These are phyloP conservation scores for Lordiphosa collinella DNA, from an alignment of 1,140 invertebrate species.

Conservation along the genomic window DNA sequence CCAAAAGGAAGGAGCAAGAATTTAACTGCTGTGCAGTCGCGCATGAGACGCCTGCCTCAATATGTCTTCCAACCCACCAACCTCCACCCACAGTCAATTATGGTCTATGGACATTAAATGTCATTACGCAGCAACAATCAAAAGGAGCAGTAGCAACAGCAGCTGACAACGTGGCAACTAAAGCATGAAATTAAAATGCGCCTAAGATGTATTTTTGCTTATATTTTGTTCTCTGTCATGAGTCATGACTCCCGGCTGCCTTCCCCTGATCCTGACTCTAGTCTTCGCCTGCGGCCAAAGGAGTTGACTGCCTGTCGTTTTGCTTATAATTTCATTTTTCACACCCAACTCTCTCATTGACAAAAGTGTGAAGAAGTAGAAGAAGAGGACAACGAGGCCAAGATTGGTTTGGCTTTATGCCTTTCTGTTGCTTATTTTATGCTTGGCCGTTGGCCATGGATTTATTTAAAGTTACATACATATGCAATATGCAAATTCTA, in stretches of 20 bases:
- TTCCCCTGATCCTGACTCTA: conserved; percentile 4
- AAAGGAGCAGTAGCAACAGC: conserved; percentile 27
- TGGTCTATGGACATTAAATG: conserved; percentile 74
- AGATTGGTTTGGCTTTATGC: conserved; percentile 48
- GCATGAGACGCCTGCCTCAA: conserved; percentile 37
- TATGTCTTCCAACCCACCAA: not conserved
- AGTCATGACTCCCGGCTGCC: not conserved
- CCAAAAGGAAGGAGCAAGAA: conserved; percentile 27
- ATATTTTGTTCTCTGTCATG: conserved; percentile 46
- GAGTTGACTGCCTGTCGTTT: conserved; percentile 36
- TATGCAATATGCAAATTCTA: too few relatives aligned
- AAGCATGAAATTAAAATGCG: conserved; percentile 78
- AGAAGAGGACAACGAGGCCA: conserved; percentile 17
- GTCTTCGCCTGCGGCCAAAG: conserved; percentile 10
- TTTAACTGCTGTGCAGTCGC: conserved; percentile 74
- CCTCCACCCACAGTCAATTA: conserved; percentile 53
- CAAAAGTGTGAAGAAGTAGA: conserved; percentile 34
- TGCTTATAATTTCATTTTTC: conserved; percentile 78
- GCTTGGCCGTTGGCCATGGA: too few relatives aligned
- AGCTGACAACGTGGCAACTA: conserved; percentile 40
- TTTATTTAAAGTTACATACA: too few relatives aligned
- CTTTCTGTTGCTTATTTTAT: not conserved
- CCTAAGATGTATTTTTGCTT: conserved; percentile 65
- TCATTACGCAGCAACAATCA: conserved; percentile 75
- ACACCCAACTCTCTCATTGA: conserved; percentile 47